phyloP scores from a whole-genome alignment of 2,797 vertebrate genomes.

The Chanos chanos region DNA sequence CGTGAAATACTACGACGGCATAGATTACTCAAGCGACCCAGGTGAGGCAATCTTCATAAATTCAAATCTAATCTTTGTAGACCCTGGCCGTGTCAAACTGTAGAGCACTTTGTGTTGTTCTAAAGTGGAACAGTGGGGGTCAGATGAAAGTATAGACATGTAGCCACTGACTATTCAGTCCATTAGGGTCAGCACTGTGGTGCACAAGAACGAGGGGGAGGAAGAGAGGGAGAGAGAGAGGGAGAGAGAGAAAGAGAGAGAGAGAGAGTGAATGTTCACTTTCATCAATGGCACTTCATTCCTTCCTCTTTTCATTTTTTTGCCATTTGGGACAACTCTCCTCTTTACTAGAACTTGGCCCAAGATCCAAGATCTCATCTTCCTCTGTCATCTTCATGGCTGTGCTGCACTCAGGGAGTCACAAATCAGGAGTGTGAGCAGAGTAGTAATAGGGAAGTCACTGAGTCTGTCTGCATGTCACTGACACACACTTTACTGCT shows the following conservation, averaged over 20 bases:
- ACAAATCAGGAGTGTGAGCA: constrained; percentile 28
- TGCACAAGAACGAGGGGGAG: neutral
- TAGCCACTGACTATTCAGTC: too few relatives aligned
- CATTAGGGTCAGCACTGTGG: too few relatives aligned
- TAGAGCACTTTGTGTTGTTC: constrained; percentile 49
- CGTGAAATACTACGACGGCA: constrained; percentile 84
- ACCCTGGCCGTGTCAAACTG: constrained; percentile 76
- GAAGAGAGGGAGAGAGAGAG: neutral
- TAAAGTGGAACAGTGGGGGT: constrained; percentile 1
- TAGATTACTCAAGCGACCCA: constrained; percentile 80
- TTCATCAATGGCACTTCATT: constrained; percentile 11
- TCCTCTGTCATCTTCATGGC: neutral
- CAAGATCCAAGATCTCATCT: neutral
- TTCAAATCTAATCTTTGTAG: constrained; percentile 95
- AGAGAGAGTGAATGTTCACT: constrained; percentile 17
- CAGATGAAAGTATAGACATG: neutral
- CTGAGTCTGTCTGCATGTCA: constrained; percentile 58
- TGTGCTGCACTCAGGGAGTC: constrained; percentile 5
- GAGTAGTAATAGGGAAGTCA: constrained; percentile 41
- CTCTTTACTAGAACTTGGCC: constrained; percentile 12
- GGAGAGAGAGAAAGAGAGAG: neutral
- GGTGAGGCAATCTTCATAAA: constrained; percentile 99
- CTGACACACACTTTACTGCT: constrained; percentile 42
- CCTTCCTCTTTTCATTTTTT: constrained; percentile 24
- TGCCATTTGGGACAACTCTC: neutral